These are phyloP conservation scores for Theodoxus fluviatilis DNA, from an alignment of 2,888 invertebrate species.

Conservation along the genomic window DNA sequence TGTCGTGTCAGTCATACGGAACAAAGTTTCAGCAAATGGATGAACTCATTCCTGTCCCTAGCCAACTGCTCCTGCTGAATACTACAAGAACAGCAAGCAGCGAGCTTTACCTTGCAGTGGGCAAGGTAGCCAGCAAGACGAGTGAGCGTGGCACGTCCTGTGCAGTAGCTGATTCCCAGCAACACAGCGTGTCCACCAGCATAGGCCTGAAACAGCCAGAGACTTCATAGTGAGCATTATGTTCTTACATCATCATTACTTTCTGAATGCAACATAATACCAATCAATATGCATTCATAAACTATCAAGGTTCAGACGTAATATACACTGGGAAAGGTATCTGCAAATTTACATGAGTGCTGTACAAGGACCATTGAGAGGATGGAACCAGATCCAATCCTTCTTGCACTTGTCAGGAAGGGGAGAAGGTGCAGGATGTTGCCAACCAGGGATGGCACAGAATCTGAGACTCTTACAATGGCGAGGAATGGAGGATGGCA, in stretches of 20 bases:
- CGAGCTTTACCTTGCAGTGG: conserved; percentile 54
- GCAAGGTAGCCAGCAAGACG: conserved; percentile 61
- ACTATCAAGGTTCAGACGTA: no score
- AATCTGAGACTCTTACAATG: no score
- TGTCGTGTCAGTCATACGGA: neutral
- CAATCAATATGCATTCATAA: no score
- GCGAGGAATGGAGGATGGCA: no score
- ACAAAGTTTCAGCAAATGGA: conserved; percentile 1
- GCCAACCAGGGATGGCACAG: no score
- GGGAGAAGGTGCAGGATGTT: no score
- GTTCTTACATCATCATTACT: neutral
- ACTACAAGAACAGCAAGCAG: neutral
- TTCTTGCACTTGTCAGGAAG: no score
- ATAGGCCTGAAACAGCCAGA: conserved; percentile 43
- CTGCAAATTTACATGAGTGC: no score
- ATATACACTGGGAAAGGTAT: no score
- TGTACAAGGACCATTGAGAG: no score
- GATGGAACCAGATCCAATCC: no score
- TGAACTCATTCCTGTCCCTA: neutral
- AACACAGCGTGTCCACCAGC: conserved; percentile 61
- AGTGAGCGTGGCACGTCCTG: conserved; percentile 59
- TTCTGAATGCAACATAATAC: neutral
- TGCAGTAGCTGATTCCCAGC: conserved; percentile 55
- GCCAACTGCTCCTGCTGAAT: neutral
- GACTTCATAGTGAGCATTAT: neutral